Evolutionary conservation across 1,140 invertebrate genomes (phyloP).

Genomic region (Phortica variegata): DNA sequence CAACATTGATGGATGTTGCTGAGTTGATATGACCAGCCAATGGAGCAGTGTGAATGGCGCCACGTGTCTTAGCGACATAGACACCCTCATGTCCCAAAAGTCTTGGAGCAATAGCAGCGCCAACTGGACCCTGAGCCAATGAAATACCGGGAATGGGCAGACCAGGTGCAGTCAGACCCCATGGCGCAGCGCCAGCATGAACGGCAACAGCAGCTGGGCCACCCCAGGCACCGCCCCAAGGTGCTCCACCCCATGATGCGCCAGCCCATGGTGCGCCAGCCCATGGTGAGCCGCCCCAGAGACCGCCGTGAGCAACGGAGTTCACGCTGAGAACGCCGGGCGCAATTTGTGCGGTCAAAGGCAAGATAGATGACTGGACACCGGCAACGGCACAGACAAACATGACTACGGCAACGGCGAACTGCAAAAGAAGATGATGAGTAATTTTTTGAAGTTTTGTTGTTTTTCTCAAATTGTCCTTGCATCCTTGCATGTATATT

Average conservation of each 20-base stretch:
- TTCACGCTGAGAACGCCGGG: constrained; percentile 48
- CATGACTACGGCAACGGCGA: constrained; percentile 57
- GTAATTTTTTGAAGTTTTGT: neutral
- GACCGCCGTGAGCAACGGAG: constrained; percentile 35
- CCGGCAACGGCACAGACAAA: constrained; percentile 51
- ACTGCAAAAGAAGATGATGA: constrained; percentile 27
- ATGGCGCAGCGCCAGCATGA: constrained; percentile 31
- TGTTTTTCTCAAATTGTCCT: neutral
- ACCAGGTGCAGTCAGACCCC: constrained; percentile 36
- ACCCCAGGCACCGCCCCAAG: constrained; percentile 29
- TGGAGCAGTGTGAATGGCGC: constrained; percentile 59
- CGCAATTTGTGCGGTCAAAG: constrained; percentile 30
- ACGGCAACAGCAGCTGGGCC: constrained; percentile 42
- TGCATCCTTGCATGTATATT: too few species aligned
- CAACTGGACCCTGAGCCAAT: constrained; percentile 43
- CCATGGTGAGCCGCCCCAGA: constrained; percentile 26
- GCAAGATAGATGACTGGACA: constrained; percentile 48
- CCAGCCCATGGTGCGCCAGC: constrained; percentile 24
- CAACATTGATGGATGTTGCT: constrained; percentile 57
- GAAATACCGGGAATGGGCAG: constrained; percentile 45
- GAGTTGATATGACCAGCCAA: constrained; percentile 57
- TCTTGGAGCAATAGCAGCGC: constrained; percentile 16
- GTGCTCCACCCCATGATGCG: constrained; percentile 16
- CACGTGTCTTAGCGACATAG: constrained; percentile 61
- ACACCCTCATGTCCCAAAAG: constrained; percentile 43